Evolutionary conservation across 2,888 invertebrate genomes (phyloP).

Genomic region (Sepioteuthis lessoniana): DNA sequence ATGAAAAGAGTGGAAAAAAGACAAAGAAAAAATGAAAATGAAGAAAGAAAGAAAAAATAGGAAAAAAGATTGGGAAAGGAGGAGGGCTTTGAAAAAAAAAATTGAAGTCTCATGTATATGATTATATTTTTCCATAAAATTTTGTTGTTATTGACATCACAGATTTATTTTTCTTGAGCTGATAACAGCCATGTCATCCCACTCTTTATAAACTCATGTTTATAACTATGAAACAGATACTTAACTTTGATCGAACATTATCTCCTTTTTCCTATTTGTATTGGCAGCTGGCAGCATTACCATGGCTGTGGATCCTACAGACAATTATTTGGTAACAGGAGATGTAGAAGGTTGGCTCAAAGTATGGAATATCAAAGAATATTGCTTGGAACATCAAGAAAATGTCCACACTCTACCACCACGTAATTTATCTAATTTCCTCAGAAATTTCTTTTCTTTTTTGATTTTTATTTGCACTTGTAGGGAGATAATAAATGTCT

Average conservation of each 20-base stretch:
- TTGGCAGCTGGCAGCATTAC: conserved; percentile 73
- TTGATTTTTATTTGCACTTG: not conserved
- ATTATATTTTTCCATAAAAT: too few species aligned
- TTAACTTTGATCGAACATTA: conserved; percentile 24
- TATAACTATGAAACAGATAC: not conserved
- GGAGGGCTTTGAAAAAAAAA: too few species aligned
- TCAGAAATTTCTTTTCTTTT: not conserved
- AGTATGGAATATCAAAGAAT: conserved; percentile 74
- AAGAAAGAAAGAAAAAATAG: too few species aligned
- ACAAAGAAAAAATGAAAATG: too few species aligned
- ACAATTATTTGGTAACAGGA: conserved; percentile 73
- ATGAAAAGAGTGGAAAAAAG: too few species aligned
- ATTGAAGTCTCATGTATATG: too few species aligned
- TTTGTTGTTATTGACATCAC: too few species aligned
- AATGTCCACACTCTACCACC: conserved; percentile 62
- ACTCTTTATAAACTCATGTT: too few species aligned
- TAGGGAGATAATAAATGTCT: too few species aligned
- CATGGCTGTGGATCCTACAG: conserved; percentile 72
- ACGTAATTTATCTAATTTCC: conserved; percentile 58
- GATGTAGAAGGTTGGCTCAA: conserved; percentile 74
- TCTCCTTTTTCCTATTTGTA: conserved; percentile 48
- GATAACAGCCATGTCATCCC: too few species aligned
- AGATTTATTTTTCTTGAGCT: too few species aligned
- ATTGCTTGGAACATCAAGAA: conserved; percentile 63
- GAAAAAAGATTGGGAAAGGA: too few species aligned